These are phyloP conservation scores for Epinotia nisella DNA, from an alignment of 2,888 invertebrate genomes.

Conservation along the genomic window DNA sequence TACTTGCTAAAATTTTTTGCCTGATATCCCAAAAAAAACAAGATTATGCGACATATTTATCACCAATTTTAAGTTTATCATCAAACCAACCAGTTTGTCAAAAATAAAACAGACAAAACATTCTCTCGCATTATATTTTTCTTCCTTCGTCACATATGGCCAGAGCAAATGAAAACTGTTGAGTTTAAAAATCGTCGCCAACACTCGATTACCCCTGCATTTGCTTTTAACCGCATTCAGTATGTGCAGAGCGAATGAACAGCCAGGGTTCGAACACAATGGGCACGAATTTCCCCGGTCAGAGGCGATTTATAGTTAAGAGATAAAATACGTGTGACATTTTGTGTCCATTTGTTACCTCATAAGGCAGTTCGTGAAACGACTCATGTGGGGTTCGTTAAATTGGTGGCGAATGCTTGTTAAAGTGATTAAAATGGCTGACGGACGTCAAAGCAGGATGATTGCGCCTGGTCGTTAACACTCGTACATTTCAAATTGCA, in stretches of 20 bases:
- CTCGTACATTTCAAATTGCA: neutral
- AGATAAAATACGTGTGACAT: constrained; percentile 41
- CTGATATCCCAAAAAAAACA: too few species aligned
- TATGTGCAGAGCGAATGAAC: constrained; percentile 36
- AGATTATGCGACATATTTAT: too few species aligned
- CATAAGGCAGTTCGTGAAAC: constrained; percentile 21
- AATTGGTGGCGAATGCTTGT: constrained; percentile 16
- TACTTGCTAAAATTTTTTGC: too few species aligned
- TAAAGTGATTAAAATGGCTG: constrained; percentile 28
- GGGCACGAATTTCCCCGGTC: constrained; percentile 36
- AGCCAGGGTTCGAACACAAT: constrained; percentile 38
- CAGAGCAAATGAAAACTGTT: constrained; percentile 15
- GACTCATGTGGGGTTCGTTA: constrained; percentile 9
- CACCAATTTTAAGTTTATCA: too few species aligned
- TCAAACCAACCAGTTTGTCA: too few species aligned
- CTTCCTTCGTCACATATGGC: neutral
- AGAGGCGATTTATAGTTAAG: constrained; percentile 39
- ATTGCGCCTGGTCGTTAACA: constrained; percentile 10
- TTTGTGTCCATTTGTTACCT: constrained; percentile 39
- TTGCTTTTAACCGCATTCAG: constrained; percentile 39
- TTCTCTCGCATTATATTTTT: neutral
- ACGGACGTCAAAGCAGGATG: neutral
- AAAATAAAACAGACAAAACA: too few species aligned
- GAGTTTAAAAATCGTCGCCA: constrained; percentile 36
- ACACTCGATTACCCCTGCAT: constrained; percentile 43